Evolutionary conservation across 92 coral and sea anemone genomes (phyloP), one percentile per base, ranked within the genome.

Genomic region (Porites evermanni): DNA sequence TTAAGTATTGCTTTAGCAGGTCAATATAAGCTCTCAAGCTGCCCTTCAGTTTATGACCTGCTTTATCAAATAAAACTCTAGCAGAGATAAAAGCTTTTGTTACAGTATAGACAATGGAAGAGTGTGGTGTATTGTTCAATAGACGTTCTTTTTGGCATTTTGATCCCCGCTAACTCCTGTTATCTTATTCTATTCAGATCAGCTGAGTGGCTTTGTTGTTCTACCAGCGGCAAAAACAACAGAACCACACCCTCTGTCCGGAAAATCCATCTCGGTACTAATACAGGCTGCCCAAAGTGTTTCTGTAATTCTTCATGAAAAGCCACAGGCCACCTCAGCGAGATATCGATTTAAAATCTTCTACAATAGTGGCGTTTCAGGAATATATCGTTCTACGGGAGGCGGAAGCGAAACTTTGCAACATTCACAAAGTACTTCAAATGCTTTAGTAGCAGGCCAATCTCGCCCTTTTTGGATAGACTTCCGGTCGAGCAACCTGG

Each of bases 391-490:
- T 12, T 11, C 90, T 72, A 38, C 24, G 1, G 72, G 70, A 69
- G 70, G 79, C 5, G 67, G 53, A 0, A 19, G 6, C 18, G 79
- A 70, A 17, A 12, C 50, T n/a, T 7, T 29, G 52, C 23, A 47
- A 12, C 11, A 18, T 0, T 32, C 58, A 7, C n/a, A 29, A 73
- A 12, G 7, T 21, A 78, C 24, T 44, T 53, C 79, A 13, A 52
- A 51, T 73, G 82, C 71, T 64, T 84, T 86, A 12, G 51, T 18
- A 26, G 65, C 54, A 19, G 76, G 47, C 14, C 73, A 72, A 21
- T 52, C 74, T 84, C 86, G 84, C 67, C 60, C 79, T 3, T 58
- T 93, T 51, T 96, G 98, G 98, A 86, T 96, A 13, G 98, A 96
- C 83, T 91, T 96, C 23, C 94, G 98, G 67, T 81, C 91, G 32